Evolutionary conservation across 2,113 vertebrate species (phyloP).

Genomic region (Talpa occidentalis): DNA sequence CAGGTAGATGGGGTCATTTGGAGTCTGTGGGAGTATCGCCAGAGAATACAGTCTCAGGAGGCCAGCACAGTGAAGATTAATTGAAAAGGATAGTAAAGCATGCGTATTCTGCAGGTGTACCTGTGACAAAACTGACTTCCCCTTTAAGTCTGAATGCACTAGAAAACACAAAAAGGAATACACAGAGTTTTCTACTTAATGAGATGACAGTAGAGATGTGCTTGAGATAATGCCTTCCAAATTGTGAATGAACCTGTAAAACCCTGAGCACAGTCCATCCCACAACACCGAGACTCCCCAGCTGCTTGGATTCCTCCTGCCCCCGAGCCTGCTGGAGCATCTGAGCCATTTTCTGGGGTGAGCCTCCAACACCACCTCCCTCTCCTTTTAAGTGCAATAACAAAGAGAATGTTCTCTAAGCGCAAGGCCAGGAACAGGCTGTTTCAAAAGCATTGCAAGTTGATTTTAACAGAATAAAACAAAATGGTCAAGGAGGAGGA

Average conservation of each 20-base stretch:
- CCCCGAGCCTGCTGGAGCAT: neutral
- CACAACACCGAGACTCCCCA: neutral
- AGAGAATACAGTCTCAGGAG: neutral
- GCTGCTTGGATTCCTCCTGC: neutral
- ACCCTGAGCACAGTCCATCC: neutral
- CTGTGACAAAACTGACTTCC: neutral
- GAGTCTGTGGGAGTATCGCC: neutral
- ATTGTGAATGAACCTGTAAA: neutral
- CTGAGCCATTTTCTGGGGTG: conserved; percentile 18
- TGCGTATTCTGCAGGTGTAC: neutral
- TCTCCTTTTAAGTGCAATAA: neutral
- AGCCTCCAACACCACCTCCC: neutral
- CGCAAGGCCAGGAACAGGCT: neutral
- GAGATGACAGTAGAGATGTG: neutral
- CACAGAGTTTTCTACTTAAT: conserved; percentile 29
- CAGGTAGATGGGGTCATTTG: neutral
- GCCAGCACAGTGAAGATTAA: neutral
- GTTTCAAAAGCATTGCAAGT: neutral
- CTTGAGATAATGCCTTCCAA: neutral
- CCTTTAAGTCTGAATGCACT: conserved; percentile 30
- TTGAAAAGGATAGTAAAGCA: neutral
- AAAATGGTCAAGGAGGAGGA: neutral
- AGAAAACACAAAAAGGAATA: neutral
- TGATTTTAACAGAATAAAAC: conserved; percentile 13
- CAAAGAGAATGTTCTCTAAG: neutral